Conservation (phyloP, 2,888 invertebrate genomes). For the Drosophila sordidula region DNA sequence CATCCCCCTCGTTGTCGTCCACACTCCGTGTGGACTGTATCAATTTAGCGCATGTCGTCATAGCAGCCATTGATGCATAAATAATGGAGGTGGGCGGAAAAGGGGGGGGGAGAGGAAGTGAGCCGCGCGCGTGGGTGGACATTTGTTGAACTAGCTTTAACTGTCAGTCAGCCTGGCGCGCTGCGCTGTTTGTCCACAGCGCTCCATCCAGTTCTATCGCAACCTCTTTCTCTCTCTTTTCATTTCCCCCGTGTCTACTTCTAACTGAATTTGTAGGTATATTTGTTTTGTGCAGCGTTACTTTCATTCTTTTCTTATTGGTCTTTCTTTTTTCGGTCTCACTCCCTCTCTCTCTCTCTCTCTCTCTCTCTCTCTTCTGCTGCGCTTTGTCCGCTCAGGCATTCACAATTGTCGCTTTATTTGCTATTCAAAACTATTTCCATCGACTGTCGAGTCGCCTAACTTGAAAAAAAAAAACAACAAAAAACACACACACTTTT, state of each 20-base stretch:
- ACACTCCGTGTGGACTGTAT: conserved; percentile 64
- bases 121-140: conserved; percentile 13
- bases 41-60: conserved; percentile 81
- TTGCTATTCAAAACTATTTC: conserved; percentile 76
- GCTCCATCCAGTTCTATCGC: neutral
- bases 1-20: neutral
- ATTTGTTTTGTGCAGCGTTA: conserved; percentile 62
- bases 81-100: conserved; percentile 67
- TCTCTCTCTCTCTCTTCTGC: conserved; percentile 3
- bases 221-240: neutral
- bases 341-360: conserved; percentile 2
- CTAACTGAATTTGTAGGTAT: conserved; percentile 73
- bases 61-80: conserved; percentile 82
- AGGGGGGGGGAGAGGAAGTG: neutral
- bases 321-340: conserved; percentile 2
- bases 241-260: conserved; percentile 40
- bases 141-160: conserved; percentile 74
- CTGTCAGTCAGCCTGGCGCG: conserved; percentile 71
- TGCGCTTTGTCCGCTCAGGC: conserved; percentile 44
- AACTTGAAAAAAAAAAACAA: conserved; percentile 14
- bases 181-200: conserved; percentile 38
- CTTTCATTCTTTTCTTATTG: conserved; percentile 39
- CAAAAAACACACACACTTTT: conserved; percentile 17
- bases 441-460: conserved; percentile 58
- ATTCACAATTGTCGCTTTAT: conserved; percentile 74